These are phyloP conservation scores for Gymnothorax reevesii DNA, from an alignment of 2,797 vertebrate species.

Conservation along the genomic window DNA sequence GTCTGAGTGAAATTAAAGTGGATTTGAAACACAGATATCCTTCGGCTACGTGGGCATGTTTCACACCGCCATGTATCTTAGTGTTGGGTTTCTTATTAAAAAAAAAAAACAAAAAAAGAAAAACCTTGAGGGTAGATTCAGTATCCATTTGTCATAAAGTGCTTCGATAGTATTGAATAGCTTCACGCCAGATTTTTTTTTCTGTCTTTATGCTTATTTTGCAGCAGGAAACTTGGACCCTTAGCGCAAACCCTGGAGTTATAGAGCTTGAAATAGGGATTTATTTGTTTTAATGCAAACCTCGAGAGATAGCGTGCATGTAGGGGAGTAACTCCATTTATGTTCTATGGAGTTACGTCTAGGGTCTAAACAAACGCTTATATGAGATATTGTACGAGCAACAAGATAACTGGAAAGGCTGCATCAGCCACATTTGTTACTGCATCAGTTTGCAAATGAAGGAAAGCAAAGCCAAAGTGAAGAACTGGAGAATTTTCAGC, in stretches of 20 bases:
- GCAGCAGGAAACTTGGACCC: slow-evolving; percentile 7
- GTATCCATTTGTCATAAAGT: not conserved
- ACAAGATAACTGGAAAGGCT: not conserved
- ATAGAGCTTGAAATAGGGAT: not conserved
- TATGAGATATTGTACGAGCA: not conserved
- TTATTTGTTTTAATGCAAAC: not conserved
- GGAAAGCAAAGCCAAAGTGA: not conserved
- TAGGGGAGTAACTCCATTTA: not conserved
- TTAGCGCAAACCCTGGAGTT: not conserved
- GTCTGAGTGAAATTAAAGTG: not conserved
- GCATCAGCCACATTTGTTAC: not conserved
- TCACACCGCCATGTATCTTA: not conserved
- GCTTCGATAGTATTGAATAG: not conserved
- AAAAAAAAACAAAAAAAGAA: not conserved
- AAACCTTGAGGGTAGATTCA: not conserved
- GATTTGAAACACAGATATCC: not conserved
- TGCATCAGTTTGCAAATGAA: not conserved
- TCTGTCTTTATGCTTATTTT: not conserved
- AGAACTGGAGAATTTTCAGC: not conserved
- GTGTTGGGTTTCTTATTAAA: not conserved
- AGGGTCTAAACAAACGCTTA: not conserved
- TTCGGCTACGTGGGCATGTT: not conserved
- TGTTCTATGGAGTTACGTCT: not conserved
- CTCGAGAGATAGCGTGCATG: not conserved
- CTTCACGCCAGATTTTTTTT: not conserved